These are phyloP conservation scores for Thera obeliscata DNA, from an alignment of 2,888 invertebrate species.

Conservation along the genomic window DNA sequence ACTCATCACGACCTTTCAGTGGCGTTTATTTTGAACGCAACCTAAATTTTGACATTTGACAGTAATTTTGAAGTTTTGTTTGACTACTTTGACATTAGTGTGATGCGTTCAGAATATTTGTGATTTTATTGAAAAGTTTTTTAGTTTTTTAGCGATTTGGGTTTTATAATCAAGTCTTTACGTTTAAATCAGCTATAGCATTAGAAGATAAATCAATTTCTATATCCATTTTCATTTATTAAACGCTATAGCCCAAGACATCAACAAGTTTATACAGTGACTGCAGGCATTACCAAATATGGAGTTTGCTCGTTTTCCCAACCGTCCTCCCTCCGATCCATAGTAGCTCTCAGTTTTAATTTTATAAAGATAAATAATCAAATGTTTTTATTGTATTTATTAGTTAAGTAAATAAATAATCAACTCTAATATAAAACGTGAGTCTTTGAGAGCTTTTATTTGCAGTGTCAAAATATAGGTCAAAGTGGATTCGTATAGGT, in stretches of 20 bases:
- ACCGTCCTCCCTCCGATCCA: conserved; percentile 84
- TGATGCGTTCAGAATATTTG: conserved; percentile 65
- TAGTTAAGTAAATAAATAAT: conserved; percentile 71
- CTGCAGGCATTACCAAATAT: conserved; percentile 88
- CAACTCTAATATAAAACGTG: conserved; percentile 72
- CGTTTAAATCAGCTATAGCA: conserved; percentile 30
- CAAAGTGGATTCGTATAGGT: conserved; percentile 73
- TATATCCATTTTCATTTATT: conserved; percentile 4
- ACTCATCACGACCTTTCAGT: no score
- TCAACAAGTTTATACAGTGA: conserved; percentile 64
- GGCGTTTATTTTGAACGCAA: conserved; percentile 47
- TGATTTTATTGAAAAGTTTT: conserved; percentile 45
- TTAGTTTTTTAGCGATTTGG: conserved; percentile 40
- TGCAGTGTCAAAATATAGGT: conserved; percentile 82
- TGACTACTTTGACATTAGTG: conserved; percentile 47
- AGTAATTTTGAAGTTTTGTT: conserved; percentile 15
- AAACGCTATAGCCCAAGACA: conserved; percentile 24
- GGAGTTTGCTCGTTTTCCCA: conserved; percentile 87
- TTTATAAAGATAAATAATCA: conserved; percentile 73
- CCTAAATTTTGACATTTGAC: conserved; percentile 40
- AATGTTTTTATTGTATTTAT: conserved; percentile 80
- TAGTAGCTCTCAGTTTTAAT: conserved; percentile 81
- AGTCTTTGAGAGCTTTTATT: conserved; percentile 64
- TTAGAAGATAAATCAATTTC: conserved; percentile 2
- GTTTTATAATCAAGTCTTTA: conserved; percentile 29